Evolutionary conservation across 2,888 invertebrate species (phyloP).

Genomic region (Andrena bicolor): DNA sequence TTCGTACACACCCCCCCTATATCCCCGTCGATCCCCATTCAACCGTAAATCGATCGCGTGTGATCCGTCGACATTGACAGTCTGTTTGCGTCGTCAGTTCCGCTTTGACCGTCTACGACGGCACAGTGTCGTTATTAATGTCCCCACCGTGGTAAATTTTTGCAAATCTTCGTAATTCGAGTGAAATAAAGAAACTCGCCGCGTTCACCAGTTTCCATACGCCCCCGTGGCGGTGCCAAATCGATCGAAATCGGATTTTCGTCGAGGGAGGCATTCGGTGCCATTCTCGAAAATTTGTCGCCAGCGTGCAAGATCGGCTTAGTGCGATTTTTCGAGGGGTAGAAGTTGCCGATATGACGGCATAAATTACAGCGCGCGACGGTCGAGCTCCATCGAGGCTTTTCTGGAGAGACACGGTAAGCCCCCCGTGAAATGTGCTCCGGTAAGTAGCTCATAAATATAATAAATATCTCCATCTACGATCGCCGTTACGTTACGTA

Average conservation of each 20-base stretch:
- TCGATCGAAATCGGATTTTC: not conserved
- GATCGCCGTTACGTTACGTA: constrained; percentile 28
- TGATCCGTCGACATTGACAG: constrained; percentile 52
- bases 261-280: not conserved
- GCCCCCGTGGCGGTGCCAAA: not conserved
- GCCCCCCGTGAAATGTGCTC: constrained; percentile 21
- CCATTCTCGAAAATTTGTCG: not conserved
- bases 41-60: constrained; percentile 69
- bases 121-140: not conserved
- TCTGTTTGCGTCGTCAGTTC: constrained; percentile 45
- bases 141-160: not conserved
- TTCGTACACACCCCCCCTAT: constrained; percentile 38
- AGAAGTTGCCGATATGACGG: constrained; percentile 37
- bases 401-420: constrained; percentile 43
- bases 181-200: not conserved
- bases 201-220: not conserved
- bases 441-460: constrained; percentile 55
- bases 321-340: constrained; percentile 24
- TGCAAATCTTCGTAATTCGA: not conserved
- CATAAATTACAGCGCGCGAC: constrained; percentile 37
- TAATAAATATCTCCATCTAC: constrained; percentile 46
- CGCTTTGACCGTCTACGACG: constrained; percentile 29
- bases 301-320: constrained; percentile 1
- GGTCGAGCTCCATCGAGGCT: constrained; percentile 39
- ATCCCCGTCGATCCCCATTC: constrained; percentile 35